Conservation (phyloP, 2,888 invertebrate genomes). For the Pseudoips prasinana region DNA sequence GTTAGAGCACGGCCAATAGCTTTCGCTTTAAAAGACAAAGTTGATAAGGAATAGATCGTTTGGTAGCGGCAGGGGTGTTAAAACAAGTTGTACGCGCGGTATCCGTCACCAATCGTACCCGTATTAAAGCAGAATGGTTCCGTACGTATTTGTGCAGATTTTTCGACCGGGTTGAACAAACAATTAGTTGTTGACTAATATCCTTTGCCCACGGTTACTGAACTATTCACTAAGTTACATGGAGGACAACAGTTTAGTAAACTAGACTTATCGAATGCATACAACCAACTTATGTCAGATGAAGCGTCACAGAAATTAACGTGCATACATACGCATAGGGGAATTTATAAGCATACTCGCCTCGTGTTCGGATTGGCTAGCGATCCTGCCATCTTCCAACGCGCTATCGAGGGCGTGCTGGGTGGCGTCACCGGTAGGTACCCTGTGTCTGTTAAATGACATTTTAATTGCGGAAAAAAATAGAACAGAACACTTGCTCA, state of each 20-base stretch:
- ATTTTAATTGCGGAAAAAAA: constrained; percentile 10
- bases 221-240: no score
- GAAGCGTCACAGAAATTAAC: constrained; percentile 5
- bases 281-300: background rate
- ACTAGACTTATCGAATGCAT: background rate
- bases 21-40: constrained; percentile 18
- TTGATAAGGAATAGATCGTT: constrained; percentile 17
- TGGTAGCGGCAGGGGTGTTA: no score
- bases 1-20: constrained; percentile 18
- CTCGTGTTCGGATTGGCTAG: constrained; percentile 11
- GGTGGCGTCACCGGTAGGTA: constrained; percentile 17
- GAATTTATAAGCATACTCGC: constrained; percentile 11
- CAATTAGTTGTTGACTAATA: background rate
- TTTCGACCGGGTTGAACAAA: background rate
- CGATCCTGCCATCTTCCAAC: constrained; percentile 22
- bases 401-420: constrained; percentile 18
- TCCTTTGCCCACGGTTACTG: background rate
- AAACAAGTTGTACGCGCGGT: no score
- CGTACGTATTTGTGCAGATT: background rate
- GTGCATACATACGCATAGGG: constrained; percentile 14
- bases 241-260: no score
- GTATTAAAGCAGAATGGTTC: no score
- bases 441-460: constrained; percentile 18
- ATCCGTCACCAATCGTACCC: background rate
- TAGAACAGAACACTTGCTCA: constrained; percentile 6